Base-by-base conservation (phyloP, 2,797 vertebrate species). In the Crax fasciolata region DNA sequence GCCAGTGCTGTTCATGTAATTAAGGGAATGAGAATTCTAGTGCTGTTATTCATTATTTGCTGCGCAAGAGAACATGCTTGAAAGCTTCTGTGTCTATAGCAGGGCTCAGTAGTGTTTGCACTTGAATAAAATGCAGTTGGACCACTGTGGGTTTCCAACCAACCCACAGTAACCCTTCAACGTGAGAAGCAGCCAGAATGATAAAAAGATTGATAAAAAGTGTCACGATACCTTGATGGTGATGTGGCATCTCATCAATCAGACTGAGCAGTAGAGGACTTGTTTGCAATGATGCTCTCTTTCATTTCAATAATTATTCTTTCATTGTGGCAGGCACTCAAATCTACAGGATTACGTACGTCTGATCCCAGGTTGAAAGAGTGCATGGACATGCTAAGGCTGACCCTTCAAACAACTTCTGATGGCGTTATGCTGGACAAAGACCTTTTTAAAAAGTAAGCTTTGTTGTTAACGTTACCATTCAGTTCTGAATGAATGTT, bases 381-480 rank as follows among this genome's bases (percentile, higher is more conserved):
- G 97, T 99, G 99, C 96, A 99, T 99, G 99, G 99, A 99, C 97
- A 99, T 99, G 99, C 98, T 99, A 97, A 99, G 99, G 97, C 96
- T 99, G 96, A 99, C 98, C 51, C 93, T 99, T 97, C 99, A 99
- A 93, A 99, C 99, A 62, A 99, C 99, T 44, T 99, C 99, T 68
- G 99, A 99, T 65, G 99, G 99, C 75, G 98, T 99, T 57, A 99
- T 99, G 84, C 98, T 99, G 96, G 99, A 99, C 98, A 98, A 99
- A 96, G 99, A 99, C 94, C 99, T 99, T 97, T 99, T 99, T 98
- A 99, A 99, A 98, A 99, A 99, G 99, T 99, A 98, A 98, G 97
- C 48, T 77, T 79, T 89, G 55, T 88, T 59, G 48, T 4, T 92
- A 68, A 25, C 23, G 4, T 89, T 49, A 52, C 17, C 77, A 6